Percentiles rank a stretch among this genome's conserved stretches.
Evolutionary conservation across 2,888 invertebrate genomes (phyloP).

Genomic region (Cheilosia vulpina): DNA sequence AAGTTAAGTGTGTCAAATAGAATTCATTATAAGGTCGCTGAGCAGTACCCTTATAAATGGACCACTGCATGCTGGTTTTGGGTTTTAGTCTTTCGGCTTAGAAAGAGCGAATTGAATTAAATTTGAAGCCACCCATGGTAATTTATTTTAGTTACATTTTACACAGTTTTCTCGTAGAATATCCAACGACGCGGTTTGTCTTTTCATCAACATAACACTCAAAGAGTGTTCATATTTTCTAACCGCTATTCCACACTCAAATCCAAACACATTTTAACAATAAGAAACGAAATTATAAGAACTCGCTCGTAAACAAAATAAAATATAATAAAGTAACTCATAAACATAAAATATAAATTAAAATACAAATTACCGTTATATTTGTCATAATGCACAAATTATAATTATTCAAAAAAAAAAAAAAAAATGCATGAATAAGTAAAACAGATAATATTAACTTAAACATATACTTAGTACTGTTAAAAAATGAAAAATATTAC

Average conservation of each 20-base stretch:
- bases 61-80: too few species aligned
- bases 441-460: slow-evolving; percentile 67
- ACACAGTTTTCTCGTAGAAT: too few species aligned
- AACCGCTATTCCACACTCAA: slow-evolving; percentile 32
- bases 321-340: slow-evolving; percentile 15
- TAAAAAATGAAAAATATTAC: slow-evolving; percentile 69
- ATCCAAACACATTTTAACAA: slow-evolving; percentile 37
- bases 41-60: too few species aligned
- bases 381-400: slow-evolving; percentile 78
- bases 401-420: slow-evolving; percentile 69
- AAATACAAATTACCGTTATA: slow-evolving; percentile 76
- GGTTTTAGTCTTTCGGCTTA: too few species aligned
- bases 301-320: slow-evolving; percentile 44
- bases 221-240: neutral
- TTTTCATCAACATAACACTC: neutral
- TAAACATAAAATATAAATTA: slow-evolving; percentile 47
- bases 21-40: too few species aligned
- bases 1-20: too few species aligned
- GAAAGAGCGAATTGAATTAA: too few species aligned
- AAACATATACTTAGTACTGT: slow-evolving; percentile 74
- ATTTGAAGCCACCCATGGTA: too few species aligned
- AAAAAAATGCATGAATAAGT: slow-evolving; percentile 27
- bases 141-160: too few species aligned
- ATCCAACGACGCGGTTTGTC: too few species aligned
- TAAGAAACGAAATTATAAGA: slow-evolving; percentile 35